Base-by-base conservation (phyloP, 2,797 vertebrate species). In the Paedocypris micromegethes region DNA sequence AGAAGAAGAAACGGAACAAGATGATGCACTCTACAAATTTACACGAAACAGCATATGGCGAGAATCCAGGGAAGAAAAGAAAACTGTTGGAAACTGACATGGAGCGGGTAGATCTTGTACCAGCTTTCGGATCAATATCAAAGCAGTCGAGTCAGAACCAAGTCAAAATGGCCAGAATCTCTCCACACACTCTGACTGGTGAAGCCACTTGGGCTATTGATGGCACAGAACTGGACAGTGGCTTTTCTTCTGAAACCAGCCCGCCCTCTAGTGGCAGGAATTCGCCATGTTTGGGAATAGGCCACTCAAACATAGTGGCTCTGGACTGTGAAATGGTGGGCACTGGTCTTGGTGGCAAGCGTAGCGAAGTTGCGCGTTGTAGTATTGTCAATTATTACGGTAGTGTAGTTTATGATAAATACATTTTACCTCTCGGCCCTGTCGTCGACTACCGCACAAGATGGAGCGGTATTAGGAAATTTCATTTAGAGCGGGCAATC, bases 241-340 rank as follows among this genome's bases (percentile, higher is more conserved):
- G 87, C 0, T 86, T 90, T 77, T 82, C 78, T 6, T 87, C 88
- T 0, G 86, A 89, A 61, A 51, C 74, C 5, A 89, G 87, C 52
- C 86, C 82, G 5, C 70, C 83, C 0, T 64, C 76, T 49, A 88
- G 87, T 4, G 88, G 87, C 3, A 81, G 88, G 3, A 83, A 79
- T 9, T 85, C 84, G 0, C 85, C 89, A 3, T 82, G 62, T n/a
- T 72, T 78, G n/a, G 47, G 65, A 68, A 6, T 64, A 0, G 66
- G 73, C 52, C 37, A 78, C 3, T 0, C 55, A 42, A 46, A 87
- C 54, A 65, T 89, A 0, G 92, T 98, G 78, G 92, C 96, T 1
- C 62, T 99, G 4, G 96, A 99, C 87, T 99, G 97, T 9, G 96
- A 99, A 85, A 98, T 99, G 97, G 95, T 99, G 51, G 97, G 97